Evolutionary conservation across 2,888 invertebrate genomes (phyloP), one percentile per base, ranked within the genome.

Genomic region (Liposcelis brunnea): DNA sequence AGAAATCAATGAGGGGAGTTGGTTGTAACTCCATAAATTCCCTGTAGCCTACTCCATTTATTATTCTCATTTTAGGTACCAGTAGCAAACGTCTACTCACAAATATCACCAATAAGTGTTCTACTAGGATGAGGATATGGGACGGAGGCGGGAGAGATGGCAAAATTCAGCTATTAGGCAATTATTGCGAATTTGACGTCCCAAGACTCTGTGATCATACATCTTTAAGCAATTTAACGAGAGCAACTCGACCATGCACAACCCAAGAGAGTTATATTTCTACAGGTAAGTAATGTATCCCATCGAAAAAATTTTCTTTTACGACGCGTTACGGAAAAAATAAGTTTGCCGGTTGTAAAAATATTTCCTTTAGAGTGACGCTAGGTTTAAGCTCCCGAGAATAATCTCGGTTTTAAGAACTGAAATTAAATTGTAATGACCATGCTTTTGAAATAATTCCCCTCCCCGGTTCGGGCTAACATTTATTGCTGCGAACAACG

Each of bases 191-290:
- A 42, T 67, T 69, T 50, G 77, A 78, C 53, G 74, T 80, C 38
- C 87, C 87, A 2, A 75, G 76, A 54, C 66, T 87, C 43, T 87
- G 87, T 61, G 86, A 86, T 51, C 86, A 87, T 56, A 79, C 79
- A 11, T 75, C 81, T 2, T 67, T 82, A 1, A 72, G 75, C 42
- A 81, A 82, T 60, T 67, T 74, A 1, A 78, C 80, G 10, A 73
- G 86, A 50, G 68, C 75, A 35, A 85, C 85, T 10, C 70, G 87
- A 35, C 85, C 86, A 0, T 87, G 87, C 58, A 73, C 77, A 37
- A 68, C 73, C 10, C 74, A 80, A 33, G 87, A 87, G 64, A 85
- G 85, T 53, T 87, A 87, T 63, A 72, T 86, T 42, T 74, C 75
- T 49, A 60, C 64, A 0, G 65, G 63, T 52, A 19, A 19, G 46